Evolutionary conservation across 2,797 vertebrate species (phyloP), one percentile per base, ranked within the genome.

Genomic region (Caiman crocodilus): DNA sequence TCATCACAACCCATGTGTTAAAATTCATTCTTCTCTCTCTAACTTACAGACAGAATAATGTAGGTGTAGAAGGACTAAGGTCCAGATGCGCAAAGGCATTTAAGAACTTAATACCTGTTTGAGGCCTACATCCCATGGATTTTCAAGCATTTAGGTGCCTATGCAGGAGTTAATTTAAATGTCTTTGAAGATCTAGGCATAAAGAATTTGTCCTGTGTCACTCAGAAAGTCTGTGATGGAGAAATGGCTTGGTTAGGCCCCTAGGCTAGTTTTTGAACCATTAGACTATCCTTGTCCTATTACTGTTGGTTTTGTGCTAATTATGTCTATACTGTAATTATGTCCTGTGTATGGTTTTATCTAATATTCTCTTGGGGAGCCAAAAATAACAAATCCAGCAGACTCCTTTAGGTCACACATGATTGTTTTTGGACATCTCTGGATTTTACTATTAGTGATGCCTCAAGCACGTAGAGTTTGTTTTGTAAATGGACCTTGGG

Each of bases 361-460:
- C 64, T 56, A 94, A 84, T 55, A 84, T 82, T 80, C 82, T 28
- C 60, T 82, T 79, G 57, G 82, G 71, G 81, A 92, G 10, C 64
- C 86, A 92, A 85, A 32, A 32, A 13, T 42, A 7, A 71, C 13
- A 23, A 8, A 13, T 23, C 21, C 32, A 71, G 5, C 20, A 25
- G 21, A 32, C 16, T 9, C n/a, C 32, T 17, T 25, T 25, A 13
- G 8, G 30, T 15, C n/a, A 30, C 8, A 65, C 10, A 6, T n/a
- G 42, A 17, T 65, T 28, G 30, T 65, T 65, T 65, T 28, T 65
- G 28, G 30, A 65, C 28, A 30, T 65, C 6, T 65, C 7, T 23
- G 25, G 12, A 23, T 23, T 71, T 35, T 25, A 35, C 12, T 14
- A 10, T 71, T 32, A 23, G 21, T 23, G 20, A 71, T 25, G 13